Evolutionary conservation across 2,113 vertebrate species (phyloP).

Genomic region (Sylvicapra grimmia): DNA sequence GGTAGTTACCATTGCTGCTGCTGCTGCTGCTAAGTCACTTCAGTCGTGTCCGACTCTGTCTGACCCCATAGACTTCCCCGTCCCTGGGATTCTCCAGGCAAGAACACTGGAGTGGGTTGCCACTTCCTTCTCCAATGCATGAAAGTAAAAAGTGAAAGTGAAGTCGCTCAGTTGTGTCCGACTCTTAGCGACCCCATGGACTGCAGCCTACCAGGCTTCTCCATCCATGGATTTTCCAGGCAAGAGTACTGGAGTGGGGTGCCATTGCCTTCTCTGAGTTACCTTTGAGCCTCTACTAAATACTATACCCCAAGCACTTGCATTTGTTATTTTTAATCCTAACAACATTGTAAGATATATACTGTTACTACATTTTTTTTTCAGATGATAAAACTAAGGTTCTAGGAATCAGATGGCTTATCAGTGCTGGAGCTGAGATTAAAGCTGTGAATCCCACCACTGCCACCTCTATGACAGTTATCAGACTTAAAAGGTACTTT

Average conservation of each 20-base stretch:
- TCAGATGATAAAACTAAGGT: not conserved
- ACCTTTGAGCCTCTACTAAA: not conserved
- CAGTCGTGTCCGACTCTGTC: too few relatives aligned
- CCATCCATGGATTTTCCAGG: too few relatives aligned
- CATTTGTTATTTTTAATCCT: not conserved
- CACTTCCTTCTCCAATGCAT: too few relatives aligned
- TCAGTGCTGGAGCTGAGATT: not conserved
- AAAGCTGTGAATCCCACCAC: not conserved
- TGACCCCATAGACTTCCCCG: too few relatives aligned
- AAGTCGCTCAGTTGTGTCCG: too few relatives aligned
- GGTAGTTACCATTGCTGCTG: not conserved
- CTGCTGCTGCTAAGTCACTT: too few relatives aligned
- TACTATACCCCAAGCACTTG: not conserved
- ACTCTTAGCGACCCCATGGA: too few relatives aligned
- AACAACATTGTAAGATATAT: not conserved
- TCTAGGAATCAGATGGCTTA: not conserved
- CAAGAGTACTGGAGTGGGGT: too few relatives aligned
- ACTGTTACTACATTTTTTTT: not conserved
- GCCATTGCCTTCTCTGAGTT: not conserved
- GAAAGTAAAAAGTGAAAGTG: too few relatives aligned
- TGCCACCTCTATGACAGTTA: not conserved
- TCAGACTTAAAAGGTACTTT: not conserved
- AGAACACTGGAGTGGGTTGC: too few relatives aligned
- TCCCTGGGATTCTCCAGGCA: too few relatives aligned
- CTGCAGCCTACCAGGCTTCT: too few relatives aligned